Evolutionary conservation across 1,140 invertebrate genomes (phyloP).

Genomic region (Araneus ventricosus): DNA sequence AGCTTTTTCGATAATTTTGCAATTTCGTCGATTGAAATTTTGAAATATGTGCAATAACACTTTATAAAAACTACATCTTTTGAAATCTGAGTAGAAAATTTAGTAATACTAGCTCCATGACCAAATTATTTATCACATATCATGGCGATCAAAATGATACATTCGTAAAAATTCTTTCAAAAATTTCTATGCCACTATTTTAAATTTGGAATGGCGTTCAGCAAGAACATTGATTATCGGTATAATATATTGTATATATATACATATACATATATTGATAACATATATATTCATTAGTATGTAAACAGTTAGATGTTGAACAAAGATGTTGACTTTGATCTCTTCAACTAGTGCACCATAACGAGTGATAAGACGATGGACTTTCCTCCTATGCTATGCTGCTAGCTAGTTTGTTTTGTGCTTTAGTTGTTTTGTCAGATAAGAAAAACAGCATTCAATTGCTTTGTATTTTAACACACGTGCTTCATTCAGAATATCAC

Average conservation of each 20-base stretch:
- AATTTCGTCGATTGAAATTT: no score
- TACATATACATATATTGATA: constrained; percentile 38
- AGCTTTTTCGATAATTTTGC: no score
- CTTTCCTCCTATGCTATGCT: constrained; percentile 49
- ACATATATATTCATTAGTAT: constrained; percentile 48
- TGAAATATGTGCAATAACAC: no score
- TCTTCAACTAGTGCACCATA: constrained; percentile 68
- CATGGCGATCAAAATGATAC: not conserved
- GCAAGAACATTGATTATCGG: constrained; percentile 67
- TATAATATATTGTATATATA: constrained; percentile 61
- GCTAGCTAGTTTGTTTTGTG: constrained; percentile 69
- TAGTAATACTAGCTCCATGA: not conserved
- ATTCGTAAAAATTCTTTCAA: not conserved
- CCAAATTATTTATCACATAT: constrained; percentile 10
- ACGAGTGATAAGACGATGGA: constrained; percentile 69
- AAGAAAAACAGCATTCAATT: not conserved
- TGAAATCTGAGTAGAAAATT: no score
- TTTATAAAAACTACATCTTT: no score
- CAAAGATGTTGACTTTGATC: constrained; percentile 71
- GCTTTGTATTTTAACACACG: not conserved
- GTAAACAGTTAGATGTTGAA: constrained; percentile 56
- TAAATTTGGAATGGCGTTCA: not conserved
- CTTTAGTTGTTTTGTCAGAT: constrained; percentile 6
- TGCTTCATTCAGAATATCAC: not conserved
- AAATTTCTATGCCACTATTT: not conserved